Evolutionary conservation across 2,113 vertebrate genomes (phyloP), one percentile per base, ranked within the genome.

Genomic region (Ophiodon elongatus): DNA sequence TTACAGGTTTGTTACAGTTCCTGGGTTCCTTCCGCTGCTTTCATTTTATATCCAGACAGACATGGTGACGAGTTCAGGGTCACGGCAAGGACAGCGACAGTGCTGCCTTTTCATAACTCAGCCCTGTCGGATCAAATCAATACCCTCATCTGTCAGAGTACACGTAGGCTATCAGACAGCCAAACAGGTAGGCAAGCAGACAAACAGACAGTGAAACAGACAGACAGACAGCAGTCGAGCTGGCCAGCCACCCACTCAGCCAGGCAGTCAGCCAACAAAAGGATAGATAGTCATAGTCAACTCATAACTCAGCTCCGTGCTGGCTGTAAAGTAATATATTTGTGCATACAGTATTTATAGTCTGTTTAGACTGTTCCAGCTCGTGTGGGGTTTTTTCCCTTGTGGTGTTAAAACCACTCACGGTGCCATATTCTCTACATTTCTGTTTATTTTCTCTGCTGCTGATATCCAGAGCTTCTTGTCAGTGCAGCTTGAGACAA

Each of bases 341-440:
- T 88, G 66, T 81, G 63, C 74, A 50, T 86, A 68, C 66, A 85
- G 88, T 87, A 89, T 90, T 92, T 92, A 91, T 88, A 82, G 85
- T 73, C 39, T 89, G 82, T 85, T 89, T 80, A 85, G 76, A 50
- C 31, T 13, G 31, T 76, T 86, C 63, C 73, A 84, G 71, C 52
- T 75, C 23, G 7, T 41, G 72, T 82, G 13, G 29, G 68, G 39
- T 68, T 64, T 66, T 66, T 76, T 47, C 2, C 39, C 70, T 21
- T 25, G 27, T n/a, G 21, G 73, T 71, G 79, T 84, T 84, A 62
- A 83, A 87, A 86, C 52, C 69, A 33, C 35, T 76, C 52, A 23
- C 35, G 4, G 63, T 64, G 74, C 68, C 56, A 63, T 71, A 8
- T 85, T 83, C 65, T 74, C 52, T 21, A 29, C 39, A 41, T 85